A percentile compares a stretch with the other conserved stretches of the same genome.
These are phyloP conservation scores for Pantherophis guttatus DNA, from an alignment of 2,113 vertebrate genomes.

Conservation along the genomic window DNA sequence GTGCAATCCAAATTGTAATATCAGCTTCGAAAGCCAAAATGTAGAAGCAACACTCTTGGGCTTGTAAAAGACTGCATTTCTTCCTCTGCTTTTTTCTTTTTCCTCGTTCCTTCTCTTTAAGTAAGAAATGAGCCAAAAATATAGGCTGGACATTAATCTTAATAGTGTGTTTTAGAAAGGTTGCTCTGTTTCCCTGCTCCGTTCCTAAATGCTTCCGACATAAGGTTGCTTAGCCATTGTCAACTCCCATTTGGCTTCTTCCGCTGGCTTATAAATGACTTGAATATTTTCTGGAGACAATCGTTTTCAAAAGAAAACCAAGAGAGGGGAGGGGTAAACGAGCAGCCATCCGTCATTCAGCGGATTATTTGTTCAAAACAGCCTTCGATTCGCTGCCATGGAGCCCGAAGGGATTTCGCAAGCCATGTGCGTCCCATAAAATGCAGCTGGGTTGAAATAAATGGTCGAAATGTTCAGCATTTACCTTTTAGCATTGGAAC, in stretches of 20 bases:
- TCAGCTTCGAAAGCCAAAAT: not conserved
- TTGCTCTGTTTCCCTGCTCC: slow-evolving; percentile 11
- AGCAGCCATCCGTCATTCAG: not conserved
- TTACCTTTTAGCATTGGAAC: not conserved
- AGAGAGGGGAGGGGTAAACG: not conserved
- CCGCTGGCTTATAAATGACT: slow-evolving; percentile 13
- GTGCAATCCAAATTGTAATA: not conserved
- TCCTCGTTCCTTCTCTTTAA: not conserved
- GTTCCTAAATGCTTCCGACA: slow-evolving; percentile 22
- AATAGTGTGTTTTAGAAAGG: not conserved
- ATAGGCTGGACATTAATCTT: fast-evolving
- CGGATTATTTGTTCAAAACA: not conserved
- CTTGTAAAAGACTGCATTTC: not conserved
- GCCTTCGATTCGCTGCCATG: not conserved
- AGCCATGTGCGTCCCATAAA: slow-evolving; percentile 1
- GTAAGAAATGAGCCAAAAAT: not conserved
- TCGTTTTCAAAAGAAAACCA: slow-evolving; percentile 11
- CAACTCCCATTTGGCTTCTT: slow-evolving; percentile 20
- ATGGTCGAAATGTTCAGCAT: slow-evolving; percentile 9
- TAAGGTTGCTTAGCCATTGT: not conserved
- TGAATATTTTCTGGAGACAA: slow-evolving; percentile 5
- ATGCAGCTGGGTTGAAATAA: not conserved
- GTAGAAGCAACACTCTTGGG: not conserved
- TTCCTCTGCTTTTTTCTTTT: not conserved
- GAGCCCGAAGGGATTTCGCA: not conserved